A percentile compares a stretch with the other conserved stretches of the same genome.
phyloP scores from a whole-genome alignment of 2,797 vertebrate genomes.

The Phrynocephalus forsythii region DNA sequence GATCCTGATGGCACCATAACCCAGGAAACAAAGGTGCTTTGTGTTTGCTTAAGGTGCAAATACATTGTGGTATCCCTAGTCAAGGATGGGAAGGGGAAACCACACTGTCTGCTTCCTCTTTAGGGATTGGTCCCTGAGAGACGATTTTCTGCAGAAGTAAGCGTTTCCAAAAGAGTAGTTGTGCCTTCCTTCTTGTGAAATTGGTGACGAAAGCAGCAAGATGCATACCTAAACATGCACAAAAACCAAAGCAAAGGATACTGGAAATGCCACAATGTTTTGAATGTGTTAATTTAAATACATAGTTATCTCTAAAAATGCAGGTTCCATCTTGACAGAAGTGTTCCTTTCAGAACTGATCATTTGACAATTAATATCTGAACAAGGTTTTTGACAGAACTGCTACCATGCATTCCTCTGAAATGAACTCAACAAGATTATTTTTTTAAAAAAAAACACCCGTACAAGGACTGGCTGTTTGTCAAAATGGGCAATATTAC shows the following conservation, averaged over 20 bases:
- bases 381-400: not conserved
- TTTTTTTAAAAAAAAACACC: no score
- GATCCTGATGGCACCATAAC: no score
- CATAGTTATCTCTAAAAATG: not conserved
- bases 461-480: not conserved
- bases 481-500: not conserved
- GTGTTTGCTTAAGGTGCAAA: no score
- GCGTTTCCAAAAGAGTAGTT: not conserved
- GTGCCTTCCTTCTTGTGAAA: not conserved
- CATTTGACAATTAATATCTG: slow-evolving; percentile 11
- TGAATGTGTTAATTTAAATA: not conserved
- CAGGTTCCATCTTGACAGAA: slow-evolving; percentile 1
- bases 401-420: not conserved
- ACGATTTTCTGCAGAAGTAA: not conserved
- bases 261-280: not conserved
- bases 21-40: no score
- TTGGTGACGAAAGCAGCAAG: not conserved
- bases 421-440: not conserved
- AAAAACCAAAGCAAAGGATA: not conserved
- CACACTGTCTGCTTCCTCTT: no score
- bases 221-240: not conserved
- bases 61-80: no score
- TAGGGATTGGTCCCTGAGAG: no score
- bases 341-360: not conserved
- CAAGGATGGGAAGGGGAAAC: no score